These are phyloP conservation scores for Bubo blakistoni DNA, from an alignment of 2,113 vertebrate genomes.

Conservation along the genomic window DNA sequence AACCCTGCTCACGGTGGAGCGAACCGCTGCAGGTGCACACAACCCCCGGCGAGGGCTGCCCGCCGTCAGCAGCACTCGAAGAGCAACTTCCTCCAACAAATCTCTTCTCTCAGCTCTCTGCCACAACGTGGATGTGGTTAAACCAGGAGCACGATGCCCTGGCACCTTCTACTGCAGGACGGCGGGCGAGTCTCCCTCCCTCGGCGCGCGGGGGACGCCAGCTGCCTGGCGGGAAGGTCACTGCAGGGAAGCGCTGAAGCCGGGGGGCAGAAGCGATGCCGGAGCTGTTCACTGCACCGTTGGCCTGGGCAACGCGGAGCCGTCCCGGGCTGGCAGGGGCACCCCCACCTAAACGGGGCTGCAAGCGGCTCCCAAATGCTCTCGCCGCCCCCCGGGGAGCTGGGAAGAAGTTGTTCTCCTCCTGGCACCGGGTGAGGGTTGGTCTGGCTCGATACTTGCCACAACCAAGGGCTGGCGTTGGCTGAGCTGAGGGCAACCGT, in stretches of 20 bases:
- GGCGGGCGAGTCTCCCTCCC: neutral
- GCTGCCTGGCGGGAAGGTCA: neutral
- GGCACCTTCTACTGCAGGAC: neutral
- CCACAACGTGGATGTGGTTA: neutral
- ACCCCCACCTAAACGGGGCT: neutral
- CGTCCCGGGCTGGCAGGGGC: neutral
- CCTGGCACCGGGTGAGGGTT: neutral
- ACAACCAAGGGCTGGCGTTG: neutral
- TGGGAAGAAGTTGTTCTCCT: neutral
- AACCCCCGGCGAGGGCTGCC: neutral
- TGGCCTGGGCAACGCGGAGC: neutral
- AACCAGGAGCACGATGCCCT: neutral
- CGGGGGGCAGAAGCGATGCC: neutral
- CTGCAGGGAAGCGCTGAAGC: neutral
- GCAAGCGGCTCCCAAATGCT: neutral
- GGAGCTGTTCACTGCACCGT: neutral
- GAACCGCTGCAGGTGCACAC: neutral
- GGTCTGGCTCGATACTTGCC: neutral
- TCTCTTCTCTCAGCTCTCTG: neutral
- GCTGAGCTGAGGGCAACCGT: fast-evolving
- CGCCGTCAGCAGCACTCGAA: neutral
- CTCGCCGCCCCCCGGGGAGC: neutral
- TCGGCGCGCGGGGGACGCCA: neutral
- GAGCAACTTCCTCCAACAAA: neutral
- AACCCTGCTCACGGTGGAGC: neutral